A percentile compares a stretch with the other conserved stretches of the same genome.
These are phyloP conservation scores for Drosophila pachea DNA, from an alignment of 1,140 invertebrate species.

Conservation along the genomic window DNA sequence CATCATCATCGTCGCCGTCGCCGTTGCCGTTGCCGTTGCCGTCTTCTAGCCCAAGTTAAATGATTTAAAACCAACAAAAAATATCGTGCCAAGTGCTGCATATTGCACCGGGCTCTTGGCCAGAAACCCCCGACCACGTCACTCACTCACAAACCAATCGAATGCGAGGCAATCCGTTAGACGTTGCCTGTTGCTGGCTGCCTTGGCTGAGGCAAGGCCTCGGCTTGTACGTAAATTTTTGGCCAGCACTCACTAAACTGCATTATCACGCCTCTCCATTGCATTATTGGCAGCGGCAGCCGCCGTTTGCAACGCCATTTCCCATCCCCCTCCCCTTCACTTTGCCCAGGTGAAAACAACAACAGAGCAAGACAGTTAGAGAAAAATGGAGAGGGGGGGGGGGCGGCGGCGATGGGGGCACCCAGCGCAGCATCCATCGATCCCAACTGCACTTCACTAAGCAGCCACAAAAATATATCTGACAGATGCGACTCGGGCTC, in stretches of 20 bases:
- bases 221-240: constrained; percentile 45
- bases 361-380: constrained; percentile 13
- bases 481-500: constrained; percentile 69
- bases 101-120: constrained; percentile 46
- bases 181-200: constrained; percentile 29
- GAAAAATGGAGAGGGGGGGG: background rate
- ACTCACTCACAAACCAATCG: constrained; percentile 60
- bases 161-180: constrained; percentile 62
- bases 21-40: constrained; percentile 31
- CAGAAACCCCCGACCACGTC: constrained; percentile 49
- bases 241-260: constrained; percentile 72
- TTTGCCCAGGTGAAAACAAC: constrained; percentile 73
- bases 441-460: constrained; percentile 74
- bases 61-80: constrained; percentile 77
- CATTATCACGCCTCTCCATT: constrained; percentile 76
- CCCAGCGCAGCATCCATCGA: constrained; percentile 60
- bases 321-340: constrained; percentile 31
- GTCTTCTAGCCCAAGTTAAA: constrained; percentile 71
- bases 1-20: constrained; percentile 35
- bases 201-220: no score
- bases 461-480: constrained; percentile 73
- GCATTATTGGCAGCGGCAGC: constrained; percentile 69
- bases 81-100: constrained; percentile 76
- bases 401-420: no score
- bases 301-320: constrained; percentile 21